These are phyloP conservation scores for Urocitellus parryii DNA, from an alignment of 2,113 vertebrate species.

Conservation along the genomic window DNA sequence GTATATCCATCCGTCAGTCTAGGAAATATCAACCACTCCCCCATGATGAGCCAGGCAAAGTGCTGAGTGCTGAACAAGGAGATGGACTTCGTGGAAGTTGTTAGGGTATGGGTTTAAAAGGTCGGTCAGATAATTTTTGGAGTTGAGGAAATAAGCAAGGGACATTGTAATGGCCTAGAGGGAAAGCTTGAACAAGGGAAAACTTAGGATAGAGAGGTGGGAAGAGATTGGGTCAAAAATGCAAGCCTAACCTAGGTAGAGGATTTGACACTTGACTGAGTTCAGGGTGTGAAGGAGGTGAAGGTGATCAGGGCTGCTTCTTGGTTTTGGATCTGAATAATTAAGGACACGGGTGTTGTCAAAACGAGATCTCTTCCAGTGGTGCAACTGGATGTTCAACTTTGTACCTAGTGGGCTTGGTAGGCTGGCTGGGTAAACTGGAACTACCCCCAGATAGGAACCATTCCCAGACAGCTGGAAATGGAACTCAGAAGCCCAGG, in stretches of 20 bases:
- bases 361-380: not conserved
- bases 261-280: not conserved
- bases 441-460: no score
- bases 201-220: not conserved
- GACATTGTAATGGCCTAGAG: no score
- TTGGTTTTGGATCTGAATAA: not conserved
- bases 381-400: not conserved
- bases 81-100: not conserved
- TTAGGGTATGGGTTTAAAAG: not conserved
- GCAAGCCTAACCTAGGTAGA: not conserved
- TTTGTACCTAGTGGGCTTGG: not conserved
- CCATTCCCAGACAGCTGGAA: fast-evolving
- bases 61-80: not conserved
- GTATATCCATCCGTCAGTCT: not conserved
- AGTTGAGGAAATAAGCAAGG: not conserved
- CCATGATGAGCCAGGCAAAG: not conserved
- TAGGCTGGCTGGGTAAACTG: not conserved
- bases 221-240: not conserved
- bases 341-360: not conserved
- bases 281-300: not conserved
- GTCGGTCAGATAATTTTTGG: not conserved
- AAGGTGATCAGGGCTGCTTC: not conserved
- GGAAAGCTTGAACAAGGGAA: not conserved
- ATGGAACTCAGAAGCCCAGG: not conserved
- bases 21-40: not conserved